Evolutionary conservation across 2,113 vertebrate genomes (phyloP).

Genomic region (Anarrhichthys ocellatus): DNA sequence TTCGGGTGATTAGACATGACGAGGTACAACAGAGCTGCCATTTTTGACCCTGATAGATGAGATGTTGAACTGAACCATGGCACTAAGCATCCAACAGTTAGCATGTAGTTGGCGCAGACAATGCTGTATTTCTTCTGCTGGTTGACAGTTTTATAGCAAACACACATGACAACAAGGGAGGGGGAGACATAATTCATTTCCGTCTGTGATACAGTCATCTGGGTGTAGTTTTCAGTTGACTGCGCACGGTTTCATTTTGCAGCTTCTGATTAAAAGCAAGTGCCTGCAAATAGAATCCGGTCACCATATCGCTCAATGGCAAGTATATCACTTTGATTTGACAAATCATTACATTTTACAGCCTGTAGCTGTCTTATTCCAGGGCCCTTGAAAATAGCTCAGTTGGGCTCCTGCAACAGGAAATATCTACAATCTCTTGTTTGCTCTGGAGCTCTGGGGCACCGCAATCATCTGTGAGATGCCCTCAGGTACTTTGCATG

Average conservation of each 20-base stretch:
- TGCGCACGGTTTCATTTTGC: conserved; percentile 48
- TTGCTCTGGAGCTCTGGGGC: conserved; percentile 5
- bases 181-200: conserved; percentile 55
- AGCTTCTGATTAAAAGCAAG: conserved; percentile 65
- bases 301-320: conserved; percentile 32
- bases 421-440: conserved; percentile 25
- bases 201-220: conserved; percentile 50
- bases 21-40: neutral
- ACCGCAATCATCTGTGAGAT: conserved; percentile 33
- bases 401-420: neutral
- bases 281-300: conserved; percentile 32
- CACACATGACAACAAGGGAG: conserved; percentile 50
- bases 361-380: conserved; percentile 3
- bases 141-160: conserved; percentile 72
- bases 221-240: conserved; percentile 56
- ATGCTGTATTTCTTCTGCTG: conserved; percentile 63
- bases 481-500: neutral
- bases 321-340: conserved; percentile 50
- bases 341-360: conserved; percentile 58
- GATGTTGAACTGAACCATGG: conserved; percentile 45
- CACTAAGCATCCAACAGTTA: conserved; percentile 41
- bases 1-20: conserved; percentile 25
- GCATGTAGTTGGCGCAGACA: conserved; percentile 36
- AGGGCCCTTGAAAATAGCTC: conserved; percentile 11
- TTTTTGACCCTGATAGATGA: conserved; percentile 56